Conservation (phyloP, 2,797 vertebrate species). For the Alfaro cultratus region DNA sequence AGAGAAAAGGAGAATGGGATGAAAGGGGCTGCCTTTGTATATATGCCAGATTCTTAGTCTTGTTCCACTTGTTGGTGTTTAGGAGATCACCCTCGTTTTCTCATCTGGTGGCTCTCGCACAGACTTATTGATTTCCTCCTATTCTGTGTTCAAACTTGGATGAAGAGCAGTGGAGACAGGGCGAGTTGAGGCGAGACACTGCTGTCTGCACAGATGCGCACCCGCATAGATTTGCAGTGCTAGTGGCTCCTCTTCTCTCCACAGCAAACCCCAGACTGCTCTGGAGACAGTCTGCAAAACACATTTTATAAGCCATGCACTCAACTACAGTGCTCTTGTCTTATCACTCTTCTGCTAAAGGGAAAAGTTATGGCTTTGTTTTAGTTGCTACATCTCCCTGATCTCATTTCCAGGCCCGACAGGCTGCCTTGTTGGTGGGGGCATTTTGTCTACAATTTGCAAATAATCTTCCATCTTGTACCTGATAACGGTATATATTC, state of each 20-base stretch:
- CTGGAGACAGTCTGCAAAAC: constrained; percentile 80
- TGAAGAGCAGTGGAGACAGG: constrained; percentile 74
- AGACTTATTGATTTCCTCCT: constrained; percentile 70
- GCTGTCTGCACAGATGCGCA: constrained; percentile 76
- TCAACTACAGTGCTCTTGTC: constrained; percentile 68
- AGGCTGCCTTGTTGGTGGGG: constrained; percentile 30
- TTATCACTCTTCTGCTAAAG: constrained; percentile 68
- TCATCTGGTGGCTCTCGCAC: constrained; percentile 57
- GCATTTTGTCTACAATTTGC: constrained; percentile 50
- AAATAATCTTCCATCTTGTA: constrained; percentile 42
- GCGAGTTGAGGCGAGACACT: constrained; percentile 74
- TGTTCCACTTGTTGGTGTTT: constrained; percentile 51
- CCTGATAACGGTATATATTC: constrained; percentile 19
- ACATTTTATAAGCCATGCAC: constrained; percentile 80
- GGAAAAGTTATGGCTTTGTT: constrained; percentile 67
- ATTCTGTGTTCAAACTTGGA: constrained; percentile 70
- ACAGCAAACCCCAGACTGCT: constrained; percentile 76
- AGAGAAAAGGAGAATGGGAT: constrained; percentile 40
- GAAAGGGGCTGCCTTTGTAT: constrained; percentile 41
- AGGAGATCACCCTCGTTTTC: constrained; percentile 25
- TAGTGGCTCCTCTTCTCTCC: constrained; percentile 73
- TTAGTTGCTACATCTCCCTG: constrained; percentile 46
- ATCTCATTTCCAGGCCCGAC: constrained; percentile 58
- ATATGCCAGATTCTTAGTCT: constrained; percentile 54
- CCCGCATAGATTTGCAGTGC: constrained; percentile 64